A percentile compares a stretch with the other conserved stretches of the same genome.
phyloP scores from a whole-genome alignment of 2,888 invertebrate species.

The Ligdia adustata region DNA sequence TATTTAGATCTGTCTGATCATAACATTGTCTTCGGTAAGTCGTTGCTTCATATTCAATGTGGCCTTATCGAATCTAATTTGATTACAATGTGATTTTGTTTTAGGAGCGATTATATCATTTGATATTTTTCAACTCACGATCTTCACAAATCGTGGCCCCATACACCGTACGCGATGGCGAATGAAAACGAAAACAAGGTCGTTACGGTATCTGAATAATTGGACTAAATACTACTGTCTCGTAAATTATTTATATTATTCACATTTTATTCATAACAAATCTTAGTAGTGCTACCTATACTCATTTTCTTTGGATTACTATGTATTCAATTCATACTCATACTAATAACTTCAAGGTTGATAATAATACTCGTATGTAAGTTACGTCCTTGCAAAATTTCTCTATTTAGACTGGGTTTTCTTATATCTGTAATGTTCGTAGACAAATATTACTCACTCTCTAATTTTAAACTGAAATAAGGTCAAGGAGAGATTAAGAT shows the following conservation, averaged over 20 bases:
- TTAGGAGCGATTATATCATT: conserved; percentile 53
- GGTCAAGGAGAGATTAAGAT: too few relatives aligned
- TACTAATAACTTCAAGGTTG: too few relatives aligned
- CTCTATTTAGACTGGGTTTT: too few relatives aligned
- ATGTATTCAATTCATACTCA: too few relatives aligned
- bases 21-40: conserved; percentile 24
- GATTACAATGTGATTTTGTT: conserved; percentile 18
- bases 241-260: conserved; percentile 48
- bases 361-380: too few relatives aligned
- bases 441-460: too few relatives aligned
- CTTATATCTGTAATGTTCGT: too few relatives aligned
- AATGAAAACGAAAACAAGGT: conserved; percentile 81
- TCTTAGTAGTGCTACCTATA: too few relatives aligned
- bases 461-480: too few relatives aligned
- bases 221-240: conserved; percentile 49
- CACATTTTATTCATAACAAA: conserved; percentile 27
- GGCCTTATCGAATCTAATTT: conserved; percentile 27
- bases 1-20: conserved; percentile 30
- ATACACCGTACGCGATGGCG: conserved; percentile 39
- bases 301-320: too few relatives aligned
- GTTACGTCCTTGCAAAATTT: too few relatives aligned
- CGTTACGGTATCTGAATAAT: conserved; percentile 72
- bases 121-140: conserved; percentile 52
- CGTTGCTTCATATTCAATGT: conserved; percentile 29
- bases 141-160: conserved; percentile 45